Evolutionary conservation across 2,888 invertebrate species (phyloP).

Genomic region (Macropis europaea): DNA sequence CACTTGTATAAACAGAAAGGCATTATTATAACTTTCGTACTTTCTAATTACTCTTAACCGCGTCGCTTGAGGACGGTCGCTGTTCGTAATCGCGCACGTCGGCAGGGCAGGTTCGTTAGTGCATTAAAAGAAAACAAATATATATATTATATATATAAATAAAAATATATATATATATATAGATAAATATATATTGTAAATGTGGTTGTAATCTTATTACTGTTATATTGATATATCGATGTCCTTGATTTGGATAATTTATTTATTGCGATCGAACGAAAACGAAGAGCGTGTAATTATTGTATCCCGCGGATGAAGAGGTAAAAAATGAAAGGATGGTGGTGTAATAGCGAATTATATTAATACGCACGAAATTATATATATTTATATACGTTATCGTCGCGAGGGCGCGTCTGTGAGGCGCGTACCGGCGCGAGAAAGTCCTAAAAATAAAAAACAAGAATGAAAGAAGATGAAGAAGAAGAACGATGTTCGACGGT

Average conservation of each 20-base stretch:
- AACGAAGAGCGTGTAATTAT: slow-evolving; percentile 57
- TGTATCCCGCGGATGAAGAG: slow-evolving; percentile 37
- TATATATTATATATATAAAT: slow-evolving; percentile 50
- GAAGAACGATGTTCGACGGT: slow-evolving; percentile 26
- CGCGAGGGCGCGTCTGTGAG: no score
- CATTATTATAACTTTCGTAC: slow-evolving; percentile 73
- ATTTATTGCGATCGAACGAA: slow-evolving; percentile 72
- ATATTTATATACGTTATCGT: slow-evolving; percentile 69
- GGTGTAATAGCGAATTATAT: slow-evolving; percentile 64
- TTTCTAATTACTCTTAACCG: slow-evolving; percentile 62
- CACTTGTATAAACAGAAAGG: slow-evolving; percentile 77
- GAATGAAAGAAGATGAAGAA: slow-evolving; percentile 51
- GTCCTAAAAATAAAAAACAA: background rate
- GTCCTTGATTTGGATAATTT: slow-evolving; percentile 75
- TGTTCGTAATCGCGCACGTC: slow-evolving; percentile 57
- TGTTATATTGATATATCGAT: slow-evolving; percentile 69
- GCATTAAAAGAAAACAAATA: slow-evolving; percentile 59
- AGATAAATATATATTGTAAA: slow-evolving; percentile 66
- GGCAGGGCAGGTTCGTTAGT: slow-evolving; percentile 64
- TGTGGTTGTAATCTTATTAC: slow-evolving; percentile 71
- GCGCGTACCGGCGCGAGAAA: slow-evolving; percentile 6
- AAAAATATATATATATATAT: slow-evolving; percentile 51
- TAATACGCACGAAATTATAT: slow-evolving; percentile 66
- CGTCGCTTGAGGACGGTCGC: slow-evolving; percentile 55
- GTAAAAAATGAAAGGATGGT: slow-evolving; percentile 38